Evolutionary conservation across 1,140 invertebrate genomes (phyloP).

Genomic region (Drusus annulatus): DNA sequence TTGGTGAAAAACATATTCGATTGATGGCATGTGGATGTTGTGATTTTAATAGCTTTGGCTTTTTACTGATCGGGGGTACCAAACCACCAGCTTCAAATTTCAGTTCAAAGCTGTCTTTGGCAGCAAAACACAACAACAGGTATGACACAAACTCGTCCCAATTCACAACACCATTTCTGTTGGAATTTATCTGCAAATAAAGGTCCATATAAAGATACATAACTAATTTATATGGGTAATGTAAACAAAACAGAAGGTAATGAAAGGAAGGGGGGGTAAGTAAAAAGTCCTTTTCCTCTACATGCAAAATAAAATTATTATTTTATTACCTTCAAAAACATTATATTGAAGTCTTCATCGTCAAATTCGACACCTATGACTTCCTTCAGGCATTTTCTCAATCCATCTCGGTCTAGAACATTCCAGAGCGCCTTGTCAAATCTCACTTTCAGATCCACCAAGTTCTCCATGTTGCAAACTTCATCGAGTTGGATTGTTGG

Average conservation of each 20-base stretch:
- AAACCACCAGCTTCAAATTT: slow-evolving; percentile 67
- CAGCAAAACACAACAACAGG: slow-evolving; percentile 76
- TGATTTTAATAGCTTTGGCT: slow-evolving; percentile 73
- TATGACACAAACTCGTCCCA: slow-evolving; percentile 81
- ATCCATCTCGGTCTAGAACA: slow-evolving; percentile 62
- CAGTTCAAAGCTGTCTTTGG: slow-evolving; percentile 72
- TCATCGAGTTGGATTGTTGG: not conserved
- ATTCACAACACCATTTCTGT: slow-evolving; percentile 72
- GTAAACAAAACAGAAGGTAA: no score
- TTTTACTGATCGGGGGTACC: slow-evolving; percentile 73
- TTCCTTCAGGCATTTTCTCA: slow-evolving; percentile 61
- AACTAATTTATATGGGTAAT: no score
- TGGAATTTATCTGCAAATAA: slow-evolving; percentile 68
- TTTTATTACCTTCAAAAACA: slow-evolving; percentile 65
- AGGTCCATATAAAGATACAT: slow-evolving; percentile 14
- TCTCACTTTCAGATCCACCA: slow-evolving; percentile 64
- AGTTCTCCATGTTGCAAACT: slow-evolving; percentile 62
- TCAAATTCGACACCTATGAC: slow-evolving; percentile 66
- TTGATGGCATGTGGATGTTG: slow-evolving; percentile 76
- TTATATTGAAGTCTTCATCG: slow-evolving; percentile 67
- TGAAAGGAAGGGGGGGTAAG: no score
- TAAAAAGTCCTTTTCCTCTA: no score
- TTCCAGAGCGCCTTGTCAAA: slow-evolving; percentile 63
- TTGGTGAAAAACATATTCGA: slow-evolving; percentile 74
- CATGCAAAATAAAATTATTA: not conserved